Conservation (phyloP, 1,140 invertebrate species). For the Calliphora vicina region DNA sequence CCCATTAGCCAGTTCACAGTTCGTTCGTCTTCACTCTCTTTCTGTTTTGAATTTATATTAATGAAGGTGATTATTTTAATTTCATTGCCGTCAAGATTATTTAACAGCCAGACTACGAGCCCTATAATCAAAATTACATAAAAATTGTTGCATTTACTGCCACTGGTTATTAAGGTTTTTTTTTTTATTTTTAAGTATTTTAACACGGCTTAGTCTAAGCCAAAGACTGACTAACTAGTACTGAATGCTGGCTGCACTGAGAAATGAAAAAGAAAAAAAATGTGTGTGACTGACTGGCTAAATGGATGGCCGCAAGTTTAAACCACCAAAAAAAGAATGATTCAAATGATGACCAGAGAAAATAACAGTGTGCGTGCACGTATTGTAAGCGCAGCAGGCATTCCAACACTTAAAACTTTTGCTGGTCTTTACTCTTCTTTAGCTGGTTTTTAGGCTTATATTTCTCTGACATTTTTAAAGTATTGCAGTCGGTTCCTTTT, state of each 20-base stretch:
- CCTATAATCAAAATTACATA: slow-evolving; percentile 25
- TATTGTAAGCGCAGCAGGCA: not conserved
- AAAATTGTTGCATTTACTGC: slow-evolving; percentile 15
- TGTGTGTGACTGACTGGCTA: not conserved
- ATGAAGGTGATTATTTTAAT: slow-evolving; percentile 24
- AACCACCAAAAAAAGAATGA: not conserved
- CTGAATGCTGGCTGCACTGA: too few species aligned
- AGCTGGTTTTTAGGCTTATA: not conserved
- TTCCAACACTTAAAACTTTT: slow-evolving; percentile 2
- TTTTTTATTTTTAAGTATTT: not conserved
- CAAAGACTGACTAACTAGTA: too few species aligned
- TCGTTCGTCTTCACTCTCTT: too few species aligned
- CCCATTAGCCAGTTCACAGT: too few species aligned
- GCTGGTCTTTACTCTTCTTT: not conserved
- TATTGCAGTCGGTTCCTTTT: not conserved
- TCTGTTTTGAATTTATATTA: not conserved
- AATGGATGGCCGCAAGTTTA: too few species aligned
- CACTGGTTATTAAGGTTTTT: slow-evolving; percentile 9
- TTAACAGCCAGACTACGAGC: not conserved
- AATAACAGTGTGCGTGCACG: not conserved
- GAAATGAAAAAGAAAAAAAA: not conserved
- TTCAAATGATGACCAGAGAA: not conserved
- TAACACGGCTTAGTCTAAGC: too few species aligned
- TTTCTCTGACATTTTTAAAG: not conserved
- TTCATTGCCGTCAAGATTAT: slow-evolving; percentile 18